Percentiles rank a stretch among this genome's conserved stretches.
Evolutionary conservation across 2,113 vertebrate species (phyloP).

Genomic region (Pachypanchax playfairii): DNA sequence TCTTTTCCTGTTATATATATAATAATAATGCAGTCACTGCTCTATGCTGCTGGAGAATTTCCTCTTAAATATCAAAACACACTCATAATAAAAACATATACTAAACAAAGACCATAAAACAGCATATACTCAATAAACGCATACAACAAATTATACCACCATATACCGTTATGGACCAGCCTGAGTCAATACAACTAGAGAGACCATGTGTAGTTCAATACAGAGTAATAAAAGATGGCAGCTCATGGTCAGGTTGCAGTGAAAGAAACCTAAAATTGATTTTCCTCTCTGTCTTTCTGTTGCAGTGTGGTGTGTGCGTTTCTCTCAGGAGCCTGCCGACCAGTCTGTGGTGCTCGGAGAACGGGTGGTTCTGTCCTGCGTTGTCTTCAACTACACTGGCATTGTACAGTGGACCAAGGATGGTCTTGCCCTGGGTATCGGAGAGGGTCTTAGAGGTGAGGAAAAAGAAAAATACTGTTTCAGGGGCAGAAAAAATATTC

Average conservation of each 20-base stretch:
- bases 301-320: constrained; percentile 82
- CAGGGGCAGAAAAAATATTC: not conserved
- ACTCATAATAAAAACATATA: constrained; percentile 28
- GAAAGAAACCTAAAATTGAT: constrained; percentile 44
- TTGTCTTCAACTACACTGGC: constrained; percentile 94
- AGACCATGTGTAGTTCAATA: constrained; percentile 42
- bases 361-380: constrained; percentile 87
- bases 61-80: constrained; percentile 29
- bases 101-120: constrained; percentile 43
- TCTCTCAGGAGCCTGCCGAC: constrained; percentile 92
- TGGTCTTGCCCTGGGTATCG: constrained; percentile 90
- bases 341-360: constrained; percentile 93
- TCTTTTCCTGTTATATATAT: constrained; percentile 1
- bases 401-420: constrained; percentile 99
- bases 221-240: constrained; percentile 54
- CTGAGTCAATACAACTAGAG: constrained; percentile 40
- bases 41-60: constrained; percentile 18
- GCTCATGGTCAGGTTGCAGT: constrained; percentile 48
- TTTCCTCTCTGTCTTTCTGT: constrained; percentile 36
- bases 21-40: constrained; percentile 12
- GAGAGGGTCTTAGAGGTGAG: constrained; percentile 91
- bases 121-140: constrained; percentile 45
- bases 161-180: constrained; percentile 35
- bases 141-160: constrained; percentile 45
- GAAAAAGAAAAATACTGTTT: not conserved